Base-by-base conservation (phyloP, 92 coral and sea anemone genomes). In the Phenganax marumi region DNA sequence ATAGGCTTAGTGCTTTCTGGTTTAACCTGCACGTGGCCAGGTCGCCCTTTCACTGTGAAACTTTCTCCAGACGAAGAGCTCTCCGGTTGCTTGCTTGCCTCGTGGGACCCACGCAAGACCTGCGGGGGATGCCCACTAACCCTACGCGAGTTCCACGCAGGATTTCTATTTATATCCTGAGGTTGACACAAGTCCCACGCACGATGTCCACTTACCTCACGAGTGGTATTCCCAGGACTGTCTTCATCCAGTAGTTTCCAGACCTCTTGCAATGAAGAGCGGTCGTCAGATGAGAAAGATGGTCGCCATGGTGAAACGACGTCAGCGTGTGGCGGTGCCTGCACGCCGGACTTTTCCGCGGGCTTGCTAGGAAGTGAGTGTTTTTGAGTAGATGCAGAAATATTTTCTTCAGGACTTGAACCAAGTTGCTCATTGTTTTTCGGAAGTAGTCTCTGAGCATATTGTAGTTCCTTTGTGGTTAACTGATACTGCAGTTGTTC, bases 191-290 rank as follows among this genome's bases (percentile, higher is more conserved):
- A 33, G 43, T 33, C 43, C 43, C 2, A 2, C 43, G 86, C 51
- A 10, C 87, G 80, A 50, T 81, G 23, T 7, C 69, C 63, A 46
- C 39, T 19, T 43, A 66, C 80, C n/a, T 50, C 84, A 63, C 26
- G 69, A 62, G 83, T 54, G 50, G 81, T 78, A 65, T 54, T 69
- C 6, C 88, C 89, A 5, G 98, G 98, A 70, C 90, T 90, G 14
- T 92, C 98, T 61, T 93, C 93, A 23, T 95, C 98, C 18, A 95
- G 89, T 50, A 95, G 93, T 88, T 85, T 92, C 98, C 98, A 95
- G 83, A 95, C 88, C 66, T 95, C 98, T 58, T 92, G 93, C n/a
- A 95, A 74, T 39, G 98, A 95, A 8, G 95, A 85, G 17, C 91
- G 98, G 19, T 93, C 97, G 79, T 95, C 98, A 9, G 98, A 95